Evolutionary conservation across 2,888 invertebrate genomes (phyloP).

Genomic region (Euproctis similis): DNA sequence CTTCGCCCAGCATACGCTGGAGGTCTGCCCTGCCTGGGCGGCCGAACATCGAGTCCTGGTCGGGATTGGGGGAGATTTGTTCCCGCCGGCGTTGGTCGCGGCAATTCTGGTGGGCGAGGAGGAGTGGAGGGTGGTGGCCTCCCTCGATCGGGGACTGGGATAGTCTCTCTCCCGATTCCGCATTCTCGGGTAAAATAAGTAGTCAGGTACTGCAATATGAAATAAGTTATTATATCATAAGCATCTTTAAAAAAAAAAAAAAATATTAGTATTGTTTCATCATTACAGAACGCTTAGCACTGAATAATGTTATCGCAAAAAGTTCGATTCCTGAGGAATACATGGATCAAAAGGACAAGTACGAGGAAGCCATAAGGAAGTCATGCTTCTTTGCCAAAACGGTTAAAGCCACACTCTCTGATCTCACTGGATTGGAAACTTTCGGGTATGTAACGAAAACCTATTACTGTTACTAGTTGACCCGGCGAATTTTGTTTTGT

Average conservation of each 20-base stretch:
- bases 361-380: slow-evolving; percentile 84
- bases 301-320: slow-evolving; percentile 74
- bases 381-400: slow-evolving; percentile 81
- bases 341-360: slow-evolving; percentile 85
- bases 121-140: background rate
- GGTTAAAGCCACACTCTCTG: slow-evolving; percentile 77
- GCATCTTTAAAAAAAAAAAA: too few species aligned
- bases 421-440: slow-evolving; percentile 81
- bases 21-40: too few species aligned
- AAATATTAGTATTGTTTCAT: background rate
- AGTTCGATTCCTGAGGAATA: slow-evolving; percentile 82
- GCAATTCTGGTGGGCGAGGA: too few species aligned
- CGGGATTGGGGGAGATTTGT: too few species aligned
- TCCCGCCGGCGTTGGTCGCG: too few species aligned
- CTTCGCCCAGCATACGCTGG: too few species aligned
- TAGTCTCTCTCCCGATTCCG: background rate
- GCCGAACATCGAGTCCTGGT: too few species aligned
- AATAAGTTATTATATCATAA: too few species aligned
- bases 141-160: too few species aligned
- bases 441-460: slow-evolving; percentile 80
- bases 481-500: too few species aligned
- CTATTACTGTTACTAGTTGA: too few species aligned
- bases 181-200: too few species aligned
- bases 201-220: background rate
- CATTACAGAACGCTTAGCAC: slow-evolving; percentile 40